Evolutionary conservation across 2,113 vertebrate genomes (phyloP), one percentile per base, ranked within the genome.

Genomic region (Delphinus delphis): DNA sequence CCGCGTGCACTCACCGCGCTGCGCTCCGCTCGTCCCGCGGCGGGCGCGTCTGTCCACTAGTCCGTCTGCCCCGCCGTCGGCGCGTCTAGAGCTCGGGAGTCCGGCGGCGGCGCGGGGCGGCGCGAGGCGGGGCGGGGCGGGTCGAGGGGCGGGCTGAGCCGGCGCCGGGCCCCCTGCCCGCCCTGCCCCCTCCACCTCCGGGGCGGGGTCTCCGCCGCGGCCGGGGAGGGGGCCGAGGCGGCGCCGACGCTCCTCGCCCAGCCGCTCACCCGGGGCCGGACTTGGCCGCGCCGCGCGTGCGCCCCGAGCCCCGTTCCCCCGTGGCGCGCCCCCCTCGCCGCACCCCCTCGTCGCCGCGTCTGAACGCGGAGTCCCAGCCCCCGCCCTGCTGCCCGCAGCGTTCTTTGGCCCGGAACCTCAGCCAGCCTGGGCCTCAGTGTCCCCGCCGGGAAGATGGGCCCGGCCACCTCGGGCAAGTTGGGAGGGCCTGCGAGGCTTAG

Each of bases 1-100:
- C 36, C 1, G 41, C 31, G 33, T 3, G 92, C 67, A 97, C 97
- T 97, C 89, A 98, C 97, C 93, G 38, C 76, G 26, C 68, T 0
- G 80, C 55, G n/a, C 79, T 88, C 10, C 7, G 36, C 44, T 11
- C 31, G 31, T 71, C 41, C 2, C 25, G 28, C 85, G 11, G 58
- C 18, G 21, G 38, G 20, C 15, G 28, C 4, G 84, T 77, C 36
- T 14, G 47, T 41, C 93, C 0, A 67, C n/a, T 81, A 0, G 55
- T 62, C 88, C 1, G 88, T 73, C 55, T 1, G 62, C 41, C 7
- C 6, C 23, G 20, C 94, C 44, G 91, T 94, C 93, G 77, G 94
- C 70, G 77, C 65, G 65, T 84, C 88, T 11, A 10, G 68, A 94
- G 88, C 25, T 81, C 13, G 0, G 28, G 94, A 79, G 77, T 87